These are phyloP conservation scores for Marmota monax DNA, from an alignment of 2,113 vertebrate genomes.

Conservation along the genomic window DNA sequence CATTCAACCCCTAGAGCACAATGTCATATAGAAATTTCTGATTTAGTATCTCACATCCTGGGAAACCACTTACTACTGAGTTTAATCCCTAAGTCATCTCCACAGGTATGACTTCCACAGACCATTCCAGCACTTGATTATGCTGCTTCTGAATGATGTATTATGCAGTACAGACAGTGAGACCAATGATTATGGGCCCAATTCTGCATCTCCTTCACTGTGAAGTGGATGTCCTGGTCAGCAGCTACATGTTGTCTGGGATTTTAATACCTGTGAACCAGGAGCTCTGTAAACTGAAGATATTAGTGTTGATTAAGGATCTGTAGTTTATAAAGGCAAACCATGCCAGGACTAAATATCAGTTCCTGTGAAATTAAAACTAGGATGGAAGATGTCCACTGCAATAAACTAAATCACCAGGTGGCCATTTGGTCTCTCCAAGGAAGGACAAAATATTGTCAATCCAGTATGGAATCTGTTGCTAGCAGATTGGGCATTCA, in stretches of 20 bases:
- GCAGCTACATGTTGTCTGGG: neutral
- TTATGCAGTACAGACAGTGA: accelerated
- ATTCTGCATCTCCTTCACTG: neutral
- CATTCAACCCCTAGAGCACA: neutral
- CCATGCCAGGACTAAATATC: neutral
- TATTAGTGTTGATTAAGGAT: neutral
- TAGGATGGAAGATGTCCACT: neutral
- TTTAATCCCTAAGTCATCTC: neutral
- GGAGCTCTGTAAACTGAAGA: neutral
- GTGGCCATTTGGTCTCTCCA: neutral
- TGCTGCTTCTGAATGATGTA: neutral
- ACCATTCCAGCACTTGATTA: neutral
- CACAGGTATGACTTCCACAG: neutral
- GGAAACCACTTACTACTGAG: neutral
- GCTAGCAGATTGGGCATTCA: neutral
- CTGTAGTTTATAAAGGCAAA: neutral
- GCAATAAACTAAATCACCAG: neutral
- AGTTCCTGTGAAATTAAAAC: neutral
- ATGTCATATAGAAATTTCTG: neutral
- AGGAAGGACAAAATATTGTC: neutral
- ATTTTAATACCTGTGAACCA: neutral
- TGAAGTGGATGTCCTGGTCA: neutral
- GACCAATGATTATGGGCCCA: no score
- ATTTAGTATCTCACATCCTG: accelerated
- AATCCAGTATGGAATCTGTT: neutral